Conservation (phyloP, 2,797 vertebrate species). For the Pseudopleuronectes americanus region DNA sequence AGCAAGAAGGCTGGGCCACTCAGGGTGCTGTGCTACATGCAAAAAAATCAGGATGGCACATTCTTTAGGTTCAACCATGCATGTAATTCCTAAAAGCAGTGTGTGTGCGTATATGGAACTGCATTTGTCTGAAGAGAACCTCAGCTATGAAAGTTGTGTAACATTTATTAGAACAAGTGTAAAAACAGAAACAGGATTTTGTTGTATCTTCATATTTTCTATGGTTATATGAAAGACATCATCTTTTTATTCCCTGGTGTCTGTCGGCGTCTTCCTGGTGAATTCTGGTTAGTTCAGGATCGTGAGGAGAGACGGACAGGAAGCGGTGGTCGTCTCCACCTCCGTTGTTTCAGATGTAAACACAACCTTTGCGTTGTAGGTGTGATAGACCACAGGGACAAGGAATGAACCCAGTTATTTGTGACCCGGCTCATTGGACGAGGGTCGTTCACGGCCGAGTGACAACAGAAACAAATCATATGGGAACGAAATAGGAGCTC, state of each 20-base stretch:
- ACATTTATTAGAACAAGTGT: not conserved
- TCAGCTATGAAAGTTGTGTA: conserved; percentile 8
- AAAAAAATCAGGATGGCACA: conserved; percentile 66
- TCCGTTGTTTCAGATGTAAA: conserved; percentile 15
- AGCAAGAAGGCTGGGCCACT: conserved; percentile 48
- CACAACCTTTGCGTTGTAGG: not conserved
- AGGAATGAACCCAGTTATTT: not conserved
- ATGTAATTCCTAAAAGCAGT: conserved; percentile 53
- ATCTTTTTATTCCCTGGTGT: not conserved
- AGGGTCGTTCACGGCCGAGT: too few species aligned
- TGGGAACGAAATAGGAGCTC: too few species aligned
- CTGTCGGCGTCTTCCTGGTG: not conserved
- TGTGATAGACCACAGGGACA: not conserved
- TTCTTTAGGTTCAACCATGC: conserved; percentile 70
- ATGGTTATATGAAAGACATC: too few species aligned
- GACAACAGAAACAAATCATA: too few species aligned
- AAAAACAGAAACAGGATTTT: too few species aligned
- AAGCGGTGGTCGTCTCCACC: not conserved
- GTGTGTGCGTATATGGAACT: not conserved
- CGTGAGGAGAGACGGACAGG: not conserved
- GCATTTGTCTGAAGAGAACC: conserved; percentile 4
- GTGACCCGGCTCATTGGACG: not conserved
- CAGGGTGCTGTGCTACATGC: conserved; percentile 51
- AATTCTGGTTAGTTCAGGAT: too few species aligned
- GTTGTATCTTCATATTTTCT: too few species aligned